Conservation (phyloP, 2,888 invertebrate genomes). For the Nephrotoma flavescens region DNA sequence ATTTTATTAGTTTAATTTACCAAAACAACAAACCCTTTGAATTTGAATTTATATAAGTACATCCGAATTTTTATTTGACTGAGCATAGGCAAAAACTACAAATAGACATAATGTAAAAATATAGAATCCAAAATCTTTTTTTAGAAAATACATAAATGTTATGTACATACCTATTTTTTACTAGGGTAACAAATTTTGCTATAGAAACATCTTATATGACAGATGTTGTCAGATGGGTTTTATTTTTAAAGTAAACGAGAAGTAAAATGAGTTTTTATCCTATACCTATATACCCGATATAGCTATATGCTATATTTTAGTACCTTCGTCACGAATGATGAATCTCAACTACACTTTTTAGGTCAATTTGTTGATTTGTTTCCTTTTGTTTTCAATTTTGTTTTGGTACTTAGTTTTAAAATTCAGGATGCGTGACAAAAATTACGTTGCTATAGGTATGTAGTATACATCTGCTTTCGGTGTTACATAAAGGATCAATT, state of each 20-base stretch:
- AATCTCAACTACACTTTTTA: background rate
- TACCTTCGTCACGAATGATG: background rate
- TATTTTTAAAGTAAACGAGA: background rate
- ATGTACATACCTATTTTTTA: background rate
- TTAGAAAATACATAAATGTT: background rate
- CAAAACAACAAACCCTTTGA: background rate
- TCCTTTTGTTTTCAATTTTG: background rate
- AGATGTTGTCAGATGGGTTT: background rate
- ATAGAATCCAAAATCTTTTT: background rate
- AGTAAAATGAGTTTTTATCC: background rate
- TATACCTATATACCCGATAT: background rate
- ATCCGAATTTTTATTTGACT: background rate
- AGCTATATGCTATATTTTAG: background rate
- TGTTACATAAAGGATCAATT: background rate
- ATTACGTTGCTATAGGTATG: background rate
- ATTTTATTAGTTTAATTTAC: background rate
- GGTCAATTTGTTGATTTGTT: background rate
- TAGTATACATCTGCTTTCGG: background rate
- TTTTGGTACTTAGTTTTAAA: background rate
- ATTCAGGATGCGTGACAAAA: background rate
- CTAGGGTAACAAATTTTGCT: background rate
- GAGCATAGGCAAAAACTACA: background rate
- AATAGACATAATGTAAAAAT: background rate
- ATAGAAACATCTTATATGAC: background rate
- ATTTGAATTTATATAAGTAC: background rate